Percentiles rank a stretch among this genome's conserved stretches.
Conservation (phyloP, 2,797 vertebrate genomes). For the Lycodopsis pacificus region DNA sequence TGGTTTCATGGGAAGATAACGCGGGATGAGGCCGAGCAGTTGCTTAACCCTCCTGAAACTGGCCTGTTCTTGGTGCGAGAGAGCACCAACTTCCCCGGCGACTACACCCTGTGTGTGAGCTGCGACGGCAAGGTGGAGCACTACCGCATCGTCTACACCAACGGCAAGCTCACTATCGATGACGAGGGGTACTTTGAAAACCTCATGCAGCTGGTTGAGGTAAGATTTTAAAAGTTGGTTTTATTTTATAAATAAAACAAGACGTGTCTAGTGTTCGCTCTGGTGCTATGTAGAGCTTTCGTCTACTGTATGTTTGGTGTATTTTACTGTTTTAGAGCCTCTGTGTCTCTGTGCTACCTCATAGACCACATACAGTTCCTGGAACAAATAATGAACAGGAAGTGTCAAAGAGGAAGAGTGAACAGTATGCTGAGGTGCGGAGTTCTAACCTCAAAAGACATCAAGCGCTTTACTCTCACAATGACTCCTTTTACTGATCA, state of each 20-base stretch:
- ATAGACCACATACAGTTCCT: constrained; percentile 77
- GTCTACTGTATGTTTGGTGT: constrained; percentile 10
- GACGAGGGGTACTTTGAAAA: constrained; percentile 96
- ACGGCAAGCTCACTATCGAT: constrained; percentile 95
- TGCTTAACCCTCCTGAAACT: constrained; percentile 91
- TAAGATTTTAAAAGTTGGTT: constrained; percentile 62
- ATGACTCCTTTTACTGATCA: constrained; percentile 18
- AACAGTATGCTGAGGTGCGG: constrained; percentile 55
- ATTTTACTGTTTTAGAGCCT: constrained; percentile 42
- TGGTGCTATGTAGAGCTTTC: neutral
- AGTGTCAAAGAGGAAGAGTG: constrained; percentile 83
- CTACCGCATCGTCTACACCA: constrained; percentile 95
- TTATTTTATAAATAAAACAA: constrained; percentile 6
- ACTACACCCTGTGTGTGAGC: constrained; percentile 98
- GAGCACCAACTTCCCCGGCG: constrained; percentile 98
- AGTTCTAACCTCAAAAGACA: constrained; percentile 53
- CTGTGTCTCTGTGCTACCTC: constrained; percentile 37
- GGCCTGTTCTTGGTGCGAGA: constrained; percentile 96
- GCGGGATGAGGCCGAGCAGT: constrained; percentile 90
- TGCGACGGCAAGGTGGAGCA: constrained; percentile 98
- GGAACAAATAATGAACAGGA: constrained; percentile 85
- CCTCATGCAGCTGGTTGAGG: constrained; percentile 99
- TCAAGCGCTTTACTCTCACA: constrained; percentile 12
- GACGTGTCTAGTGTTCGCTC: neutral
- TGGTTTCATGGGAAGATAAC: constrained; percentile 99